A percentile compares a stretch with the other conserved stretches of the same genome.
Evolutionary conservation across 2,797 vertebrate genomes (phyloP).

Genomic region (Chelon auratus): DNA sequence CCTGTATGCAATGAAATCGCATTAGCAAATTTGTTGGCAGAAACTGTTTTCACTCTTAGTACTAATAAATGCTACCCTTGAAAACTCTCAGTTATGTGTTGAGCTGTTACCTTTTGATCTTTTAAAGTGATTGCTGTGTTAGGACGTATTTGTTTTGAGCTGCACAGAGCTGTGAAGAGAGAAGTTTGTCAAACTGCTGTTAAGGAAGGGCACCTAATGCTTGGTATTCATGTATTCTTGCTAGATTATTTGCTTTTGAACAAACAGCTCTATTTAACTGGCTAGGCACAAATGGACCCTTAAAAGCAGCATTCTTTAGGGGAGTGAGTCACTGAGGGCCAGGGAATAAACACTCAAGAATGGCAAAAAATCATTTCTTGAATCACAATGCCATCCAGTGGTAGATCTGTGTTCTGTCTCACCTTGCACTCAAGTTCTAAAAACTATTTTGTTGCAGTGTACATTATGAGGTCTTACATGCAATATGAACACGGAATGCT

Average conservation of each 20-base stretch:
- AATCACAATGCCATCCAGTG: conserved; percentile 80
- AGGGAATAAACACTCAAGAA: conserved; percentile 26
- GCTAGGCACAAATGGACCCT: conserved; percentile 53
- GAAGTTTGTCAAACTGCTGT: conserved; percentile 52
- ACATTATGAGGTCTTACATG: background rate
- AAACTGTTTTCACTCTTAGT: conserved; percentile 13
- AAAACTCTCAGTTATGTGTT: conserved; percentile 32
- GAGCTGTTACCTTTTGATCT: conserved; percentile 52
- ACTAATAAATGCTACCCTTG: conserved; percentile 47
- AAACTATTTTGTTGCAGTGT: background rate
- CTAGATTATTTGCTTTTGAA: conserved; percentile 54
- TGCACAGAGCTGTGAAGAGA: conserved; percentile 28
- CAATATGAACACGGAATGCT: background rate
- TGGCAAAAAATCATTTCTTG: conserved; percentile 38
- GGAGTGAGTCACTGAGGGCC: conserved; percentile 64
- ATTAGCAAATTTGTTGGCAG: conserved; percentile 3
- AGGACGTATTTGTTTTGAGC: conserved; percentile 54
- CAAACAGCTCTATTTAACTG: conserved; percentile 63
- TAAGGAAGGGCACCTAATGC: conserved; percentile 64
- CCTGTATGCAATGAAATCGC: background rate
- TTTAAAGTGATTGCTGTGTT: conserved; percentile 40
- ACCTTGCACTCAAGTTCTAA: background rate
- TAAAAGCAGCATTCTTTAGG: conserved; percentile 55
- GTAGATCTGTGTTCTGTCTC: conserved; percentile 33
- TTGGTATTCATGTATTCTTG: conserved; percentile 62